phyloP scores from a whole-genome alignment of 2,797 vertebrate genomes.

The Oreochromis mossambicus region DNA sequence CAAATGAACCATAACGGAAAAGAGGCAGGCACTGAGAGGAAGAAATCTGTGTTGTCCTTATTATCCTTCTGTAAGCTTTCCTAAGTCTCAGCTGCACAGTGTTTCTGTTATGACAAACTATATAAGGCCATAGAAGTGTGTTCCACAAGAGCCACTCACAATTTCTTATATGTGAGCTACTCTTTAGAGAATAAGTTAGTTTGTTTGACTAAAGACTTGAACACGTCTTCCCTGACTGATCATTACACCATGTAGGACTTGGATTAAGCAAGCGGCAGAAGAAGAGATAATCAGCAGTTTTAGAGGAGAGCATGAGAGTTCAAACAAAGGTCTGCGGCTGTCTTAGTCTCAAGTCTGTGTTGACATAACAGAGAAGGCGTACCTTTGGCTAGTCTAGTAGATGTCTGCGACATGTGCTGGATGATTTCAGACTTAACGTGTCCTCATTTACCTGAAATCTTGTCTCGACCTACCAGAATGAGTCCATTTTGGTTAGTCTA shows the following conservation, averaged over 20 bases:
- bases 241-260: neutral
- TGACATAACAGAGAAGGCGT: conserved; percentile 58
- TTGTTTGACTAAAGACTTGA: neutral
- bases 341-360: conserved; percentile 48
- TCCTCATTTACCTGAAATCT: conserved; percentile 9
- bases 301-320: conserved; percentile 26
- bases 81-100: neutral
- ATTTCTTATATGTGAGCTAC: neutral
- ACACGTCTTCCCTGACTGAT: neutral
- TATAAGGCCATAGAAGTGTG: neutral
- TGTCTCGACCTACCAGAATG: neutral
- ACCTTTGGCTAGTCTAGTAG: conserved; percentile 21
- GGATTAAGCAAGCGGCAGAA: neutral
- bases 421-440: neutral
- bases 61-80: neutral
- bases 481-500: neutral
- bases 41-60: neutral
- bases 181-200: neutral
- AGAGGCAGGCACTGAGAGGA: neutral
- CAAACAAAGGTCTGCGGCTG: conserved; percentile 34
- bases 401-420: neutral
- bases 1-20: neutral
- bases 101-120: conserved; percentile 2
- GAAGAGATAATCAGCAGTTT: neutral
- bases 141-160: neutral